Base-by-base conservation (phyloP, 1,140 invertebrate genomes). In the Drosophila santomea region DNA sequence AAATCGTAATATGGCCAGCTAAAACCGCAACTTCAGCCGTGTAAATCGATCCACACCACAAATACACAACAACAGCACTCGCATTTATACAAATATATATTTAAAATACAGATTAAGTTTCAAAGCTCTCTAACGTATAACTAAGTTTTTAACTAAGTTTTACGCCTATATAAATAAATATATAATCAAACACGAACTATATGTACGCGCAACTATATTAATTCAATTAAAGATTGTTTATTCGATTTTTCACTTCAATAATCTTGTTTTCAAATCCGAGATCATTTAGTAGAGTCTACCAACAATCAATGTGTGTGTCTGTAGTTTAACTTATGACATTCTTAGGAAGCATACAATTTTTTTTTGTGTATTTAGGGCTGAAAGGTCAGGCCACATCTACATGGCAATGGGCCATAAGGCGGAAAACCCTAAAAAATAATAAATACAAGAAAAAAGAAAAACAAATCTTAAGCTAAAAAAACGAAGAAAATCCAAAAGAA, bases 251-350 rank as follows among this genome's bases (percentile, higher is more conserved):
- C 51, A 41, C 6, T 45, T 45, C 51, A 36, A 55, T 58, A 59
- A 41, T 44, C 52, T 61, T 36, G 39, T 74, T 80, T 66, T 56
- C 12, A n/a, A 28, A 36, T 23, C 44, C 41, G 5, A 45, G 14
- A 41, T 59, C 32, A 75, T 66, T 80, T 48, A 48, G 73, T 84
- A 86, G 77, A 45, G 63, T 71, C 73, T 68, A 76, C 58, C 23
- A 74, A 80, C 81, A 86, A 86, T 85, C 78, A 81, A 86, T 85
- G 74, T 86, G 82, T 74, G 75, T 85, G 82, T 86, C 62, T 81
- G 82, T 84, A 84, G 81, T 67, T 74, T 78, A 64, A 39, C 39
- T 56, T 44, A 51, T 41, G 62, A 59, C 25, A 20, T 67, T 84
- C 77, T 84, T 74, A 66, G 60, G 67, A 54, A 44, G 17, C 35